Conservation (phyloP, 1,140 invertebrate species). For the Drosophila miranda region DNA sequence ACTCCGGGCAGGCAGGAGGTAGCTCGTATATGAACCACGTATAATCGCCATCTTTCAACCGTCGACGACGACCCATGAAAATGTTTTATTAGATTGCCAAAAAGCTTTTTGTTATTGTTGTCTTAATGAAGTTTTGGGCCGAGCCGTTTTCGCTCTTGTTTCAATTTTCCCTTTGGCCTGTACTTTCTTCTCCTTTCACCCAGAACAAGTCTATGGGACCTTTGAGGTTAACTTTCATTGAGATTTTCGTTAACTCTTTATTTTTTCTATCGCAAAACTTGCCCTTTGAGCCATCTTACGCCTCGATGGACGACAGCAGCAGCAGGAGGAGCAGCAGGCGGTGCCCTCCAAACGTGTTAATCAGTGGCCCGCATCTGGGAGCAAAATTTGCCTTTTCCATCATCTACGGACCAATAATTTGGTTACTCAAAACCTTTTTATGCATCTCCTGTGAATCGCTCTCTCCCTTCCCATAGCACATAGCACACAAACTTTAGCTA, state of each 20-base stretch:
- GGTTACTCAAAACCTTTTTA: constrained; percentile 29
- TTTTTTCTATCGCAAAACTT: constrained; percentile 1
- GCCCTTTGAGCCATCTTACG: constrained; percentile 9
- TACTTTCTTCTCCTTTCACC: too few relatives aligned
- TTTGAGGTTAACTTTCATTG: not conserved
- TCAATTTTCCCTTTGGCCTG: too few relatives aligned
- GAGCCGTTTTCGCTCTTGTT: not conserved
- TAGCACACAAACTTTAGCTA: not conserved
- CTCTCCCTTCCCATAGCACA: too few relatives aligned
- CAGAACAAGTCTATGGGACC: too few relatives aligned
- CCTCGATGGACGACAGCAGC: not conserved
- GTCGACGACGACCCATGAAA: not conserved
- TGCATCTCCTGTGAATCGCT: not conserved
- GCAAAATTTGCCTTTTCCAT: constrained; percentile 23
- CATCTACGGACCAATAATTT: constrained; percentile 39
- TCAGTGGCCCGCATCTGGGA: constrained; percentile 9
- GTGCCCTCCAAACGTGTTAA: constrained; percentile 27
- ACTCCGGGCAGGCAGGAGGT: not conserved
- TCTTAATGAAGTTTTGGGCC: constrained; percentile 26
- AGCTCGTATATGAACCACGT: too few relatives aligned
- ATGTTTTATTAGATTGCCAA: constrained; percentile 11
- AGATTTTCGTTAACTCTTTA: constrained; percentile 21
- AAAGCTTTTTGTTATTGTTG: constrained; percentile 14
- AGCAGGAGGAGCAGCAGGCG: not conserved
- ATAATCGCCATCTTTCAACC: not conserved